phyloP scores from a whole-genome alignment of 2,113 vertebrate genomes.

The Okapia johnstoni region DNA sequence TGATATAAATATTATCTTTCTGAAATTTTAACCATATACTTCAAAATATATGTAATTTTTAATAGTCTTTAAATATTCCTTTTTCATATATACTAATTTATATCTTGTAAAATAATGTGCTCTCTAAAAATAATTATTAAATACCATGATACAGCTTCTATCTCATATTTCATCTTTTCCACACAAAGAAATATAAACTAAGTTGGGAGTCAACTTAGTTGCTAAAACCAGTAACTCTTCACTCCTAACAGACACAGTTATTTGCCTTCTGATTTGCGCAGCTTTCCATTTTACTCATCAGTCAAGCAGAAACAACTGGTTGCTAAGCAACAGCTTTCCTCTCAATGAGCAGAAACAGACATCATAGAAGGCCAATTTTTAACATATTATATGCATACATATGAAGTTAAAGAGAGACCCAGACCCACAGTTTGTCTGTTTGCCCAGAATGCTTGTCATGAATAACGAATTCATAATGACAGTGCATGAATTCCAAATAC shows the following conservation, averaged over 20 bases:
- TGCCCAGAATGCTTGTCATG: neutral
- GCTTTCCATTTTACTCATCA: constrained; percentile 65
- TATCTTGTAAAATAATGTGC: constrained; percentile 31
- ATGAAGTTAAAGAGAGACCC: neutral
- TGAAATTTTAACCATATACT: neutral
- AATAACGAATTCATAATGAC: constrained; percentile 39
- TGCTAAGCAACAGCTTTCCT: constrained; percentile 74
- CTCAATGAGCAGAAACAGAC: constrained; percentile 37
- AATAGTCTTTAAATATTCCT: neutral
- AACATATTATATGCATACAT: neutral
- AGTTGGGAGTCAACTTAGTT: constrained; percentile 8
- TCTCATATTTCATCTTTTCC: neutral
- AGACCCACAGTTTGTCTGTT: neutral
- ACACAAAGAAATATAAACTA: constrained; percentile 21
- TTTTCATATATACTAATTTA: constrained; percentile 32
- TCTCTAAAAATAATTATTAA: constrained; percentile 36
- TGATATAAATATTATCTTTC: constrained; percentile 26
- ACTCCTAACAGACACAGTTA: neutral
- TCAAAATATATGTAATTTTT: constrained; percentile 20
- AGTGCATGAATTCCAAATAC: neutral
- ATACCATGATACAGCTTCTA: neutral
- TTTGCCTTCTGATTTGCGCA: constrained; percentile 70
- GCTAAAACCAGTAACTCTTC: constrained; percentile 27
- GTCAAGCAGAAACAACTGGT: constrained; percentile 56
- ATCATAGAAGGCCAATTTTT: constrained; percentile 3